Evolutionary conservation across 2,113 vertebrate genomes (phyloP).

Genomic region (Crotalus helleri): DNA sequence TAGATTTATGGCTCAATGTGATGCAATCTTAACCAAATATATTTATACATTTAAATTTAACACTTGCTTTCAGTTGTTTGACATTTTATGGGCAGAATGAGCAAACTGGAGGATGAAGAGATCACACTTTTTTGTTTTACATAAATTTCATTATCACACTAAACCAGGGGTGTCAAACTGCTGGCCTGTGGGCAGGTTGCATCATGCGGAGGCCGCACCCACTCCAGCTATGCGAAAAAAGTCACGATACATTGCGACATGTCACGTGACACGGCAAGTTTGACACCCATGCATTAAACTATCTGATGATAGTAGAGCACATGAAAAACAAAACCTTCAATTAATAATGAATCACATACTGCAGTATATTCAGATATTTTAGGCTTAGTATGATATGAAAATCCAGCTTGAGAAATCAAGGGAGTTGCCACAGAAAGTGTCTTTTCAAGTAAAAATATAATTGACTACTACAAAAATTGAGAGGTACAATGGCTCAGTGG

Average conservation of each 20-base stretch:
- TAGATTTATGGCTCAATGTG: neutral
- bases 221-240: too few relatives aligned
- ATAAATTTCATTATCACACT: neutral
- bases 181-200: too few relatives aligned
- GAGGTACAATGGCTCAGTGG: neutral
- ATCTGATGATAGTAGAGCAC: neutral
- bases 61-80: neutral
- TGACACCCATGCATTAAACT: neutral
- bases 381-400: neutral
- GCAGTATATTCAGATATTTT: neutral
- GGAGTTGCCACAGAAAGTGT: neutral
- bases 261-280: too few relatives aligned
- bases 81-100: neutral
- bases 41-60: neutral
- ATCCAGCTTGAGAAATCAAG: neutral
- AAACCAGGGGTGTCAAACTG: too few relatives aligned
- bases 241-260: too few relatives aligned
- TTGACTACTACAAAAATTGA: neutral
- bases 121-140: neutral
- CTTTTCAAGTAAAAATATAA: neutral
- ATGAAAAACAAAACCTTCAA: neutral
- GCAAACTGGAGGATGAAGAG: neutral
- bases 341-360: neutral
- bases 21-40: neutral
- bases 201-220: too few relatives aligned